Evolutionary conservation across 2,797 vertebrate species (phyloP).

Genomic region (Sebastes hubbsi): DNA sequence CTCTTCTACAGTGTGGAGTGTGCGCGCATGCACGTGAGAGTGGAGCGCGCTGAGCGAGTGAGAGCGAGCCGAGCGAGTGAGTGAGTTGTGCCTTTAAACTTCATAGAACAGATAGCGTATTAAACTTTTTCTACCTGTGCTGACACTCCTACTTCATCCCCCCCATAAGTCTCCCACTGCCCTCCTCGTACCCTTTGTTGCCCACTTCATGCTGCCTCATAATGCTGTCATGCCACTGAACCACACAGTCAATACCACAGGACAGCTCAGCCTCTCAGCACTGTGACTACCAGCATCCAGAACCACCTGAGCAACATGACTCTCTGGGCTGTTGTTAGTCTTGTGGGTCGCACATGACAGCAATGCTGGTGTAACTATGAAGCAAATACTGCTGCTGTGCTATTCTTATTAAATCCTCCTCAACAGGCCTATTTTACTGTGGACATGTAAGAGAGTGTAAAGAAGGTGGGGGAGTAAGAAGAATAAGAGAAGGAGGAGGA

Average conservation of each 20-base stretch:
- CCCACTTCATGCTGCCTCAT: conserved; percentile 60
- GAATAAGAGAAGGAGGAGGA: not conserved
- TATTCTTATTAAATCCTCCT: not conserved
- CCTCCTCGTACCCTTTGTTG: conserved; percentile 28
- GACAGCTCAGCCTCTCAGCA: conserved; percentile 42
- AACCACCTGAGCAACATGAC: conserved; percentile 45
- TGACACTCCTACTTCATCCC: conserved; percentile 11
- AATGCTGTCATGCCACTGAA: conserved; percentile 44
- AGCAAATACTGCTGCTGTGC: not conserved
- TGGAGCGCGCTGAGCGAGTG: too few species aligned
- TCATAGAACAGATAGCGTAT: not conserved
- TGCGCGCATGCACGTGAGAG: too few species aligned
- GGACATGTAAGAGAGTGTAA: not conserved
- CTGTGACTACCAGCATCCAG: conserved; percentile 17
- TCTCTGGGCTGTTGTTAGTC: conserved; percentile 21
- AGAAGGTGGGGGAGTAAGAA: conserved; percentile 1
- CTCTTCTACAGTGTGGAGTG: too few species aligned
- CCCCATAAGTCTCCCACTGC: conserved; percentile 32
- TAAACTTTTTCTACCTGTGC: not conserved
- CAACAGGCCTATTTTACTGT: conserved; percentile 16
- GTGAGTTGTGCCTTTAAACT: not conserved
- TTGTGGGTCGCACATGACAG: conserved; percentile 44
- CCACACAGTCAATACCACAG: conserved; percentile 47
- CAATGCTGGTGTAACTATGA: not conserved
- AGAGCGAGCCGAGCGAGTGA: too few species aligned